Conservation (phyloP, 2,113 vertebrate genomes). For the Tragelaphus strepsiceros region DNA sequence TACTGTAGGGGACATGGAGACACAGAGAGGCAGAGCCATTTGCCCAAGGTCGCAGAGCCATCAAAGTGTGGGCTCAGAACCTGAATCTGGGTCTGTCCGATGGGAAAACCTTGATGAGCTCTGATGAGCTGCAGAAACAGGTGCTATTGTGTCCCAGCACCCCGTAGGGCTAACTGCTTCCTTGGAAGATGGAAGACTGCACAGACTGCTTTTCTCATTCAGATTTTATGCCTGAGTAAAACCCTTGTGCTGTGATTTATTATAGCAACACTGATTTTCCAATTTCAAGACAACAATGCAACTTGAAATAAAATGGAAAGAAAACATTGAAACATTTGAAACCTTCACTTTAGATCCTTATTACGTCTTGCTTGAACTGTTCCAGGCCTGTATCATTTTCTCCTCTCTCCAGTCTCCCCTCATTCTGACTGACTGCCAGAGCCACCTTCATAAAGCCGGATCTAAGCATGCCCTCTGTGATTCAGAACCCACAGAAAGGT, state of each 20-base stretch:
- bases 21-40: background rate
- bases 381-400: background rate
- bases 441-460: background rate
- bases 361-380: background rate
- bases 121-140: slow-evolving; percentile 28
- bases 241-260: slow-evolving; percentile 65
- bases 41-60: background rate
- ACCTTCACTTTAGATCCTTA: background rate
- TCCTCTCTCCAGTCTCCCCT: background rate
- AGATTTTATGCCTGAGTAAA: slow-evolving; percentile 59
- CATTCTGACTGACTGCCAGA: accelerated
- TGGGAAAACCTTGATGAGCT: background rate
- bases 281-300: slow-evolving; percentile 62
- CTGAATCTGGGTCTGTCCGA: background rate
- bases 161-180: slow-evolving; percentile 37
- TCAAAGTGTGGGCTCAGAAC: background rate
- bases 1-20: background rate
- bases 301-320: slow-evolving; percentile 51
- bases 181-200: slow-evolving; percentile 33
- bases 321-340: slow-evolving; percentile 41
- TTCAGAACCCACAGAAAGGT: background rate
- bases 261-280: slow-evolving; percentile 60
- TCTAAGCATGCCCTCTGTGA: no score
- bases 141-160: background rate
- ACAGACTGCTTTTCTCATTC: slow-evolving; percentile 54